Percentiles rank a stretch among this genome's conserved stretches.
Evolutionary conservation across 2,113 vertebrate species (phyloP).

Genomic region (Coturnix japonica): DNA sequence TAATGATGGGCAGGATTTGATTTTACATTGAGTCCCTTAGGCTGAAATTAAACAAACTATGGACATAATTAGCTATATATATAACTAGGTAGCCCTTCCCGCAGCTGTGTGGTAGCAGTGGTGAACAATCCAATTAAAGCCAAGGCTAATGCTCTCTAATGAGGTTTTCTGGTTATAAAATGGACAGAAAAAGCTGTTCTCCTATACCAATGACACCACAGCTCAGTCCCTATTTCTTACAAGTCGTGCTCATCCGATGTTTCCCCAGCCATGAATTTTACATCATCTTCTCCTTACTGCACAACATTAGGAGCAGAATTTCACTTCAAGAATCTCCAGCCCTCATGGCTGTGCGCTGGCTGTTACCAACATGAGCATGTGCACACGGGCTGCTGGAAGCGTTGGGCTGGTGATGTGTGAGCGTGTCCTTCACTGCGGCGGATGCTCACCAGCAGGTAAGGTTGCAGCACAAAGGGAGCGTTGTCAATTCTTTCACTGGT

Average conservation of each 20-base stretch:
- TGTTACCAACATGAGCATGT: fast-evolving
- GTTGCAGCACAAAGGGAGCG: fast-evolving
- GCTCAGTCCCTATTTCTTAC: neutral
- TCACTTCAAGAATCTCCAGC: neutral
- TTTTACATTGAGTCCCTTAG: neutral
- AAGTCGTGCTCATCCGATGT: fast-evolving
- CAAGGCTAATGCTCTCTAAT: neutral
- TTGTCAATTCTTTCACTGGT: neutral
- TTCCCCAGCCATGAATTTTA: neutral
- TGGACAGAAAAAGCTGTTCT: neutral
- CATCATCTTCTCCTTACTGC: neutral
- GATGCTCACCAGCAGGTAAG: neutral
- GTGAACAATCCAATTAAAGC: conserved; percentile 10
- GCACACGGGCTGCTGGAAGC: neutral
- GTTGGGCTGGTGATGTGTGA: neutral
- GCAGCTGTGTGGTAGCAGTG: neutral
- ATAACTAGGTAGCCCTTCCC: neutral
- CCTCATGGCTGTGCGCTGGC: fast-evolving
- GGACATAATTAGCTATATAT: neutral
- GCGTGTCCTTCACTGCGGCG: fast-evolving
- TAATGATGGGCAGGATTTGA: neutral
- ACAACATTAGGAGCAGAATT: fast-evolving
- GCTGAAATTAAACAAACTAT: neutral
- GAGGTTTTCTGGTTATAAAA: neutral
- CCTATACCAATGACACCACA: neutral